Base-by-base conservation (phyloP, 1,140 invertebrate genomes). In the Zophobas morio region DNA sequence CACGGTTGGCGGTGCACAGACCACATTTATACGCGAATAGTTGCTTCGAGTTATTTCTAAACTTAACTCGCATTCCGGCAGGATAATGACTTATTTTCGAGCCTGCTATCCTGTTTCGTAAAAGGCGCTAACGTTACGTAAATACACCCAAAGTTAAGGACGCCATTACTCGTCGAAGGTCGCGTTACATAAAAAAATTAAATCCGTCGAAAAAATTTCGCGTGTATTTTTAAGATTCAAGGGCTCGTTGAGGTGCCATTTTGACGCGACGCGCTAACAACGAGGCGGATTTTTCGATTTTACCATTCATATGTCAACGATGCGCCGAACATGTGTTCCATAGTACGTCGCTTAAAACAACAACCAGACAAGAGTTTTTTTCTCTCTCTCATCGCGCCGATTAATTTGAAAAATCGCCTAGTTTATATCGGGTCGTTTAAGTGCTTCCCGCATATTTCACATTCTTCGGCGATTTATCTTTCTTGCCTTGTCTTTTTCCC, bases 1-100 rank as follows among this genome's bases (percentile, higher is more conserved):
- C 60, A 66, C 60, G 39, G 57, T 40, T 63, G 36, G 57, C 3
- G 6, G 49, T 63, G 36, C 57, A 63, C 54, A 57, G 32, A 33
- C 57, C 37, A 46, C 60, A 47, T 66, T 66, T 66, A 32, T 66
- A 66, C 37, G 20, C 39, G 54, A 57, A 71, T 71, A 71, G 70
- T 71, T 39, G 63, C 42, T 57, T 33, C 0, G 33, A 4, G 60
- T 66, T 66, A 46, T 74, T 54, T 72, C 71, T 74, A 74, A 74
- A 74, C 71, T 74, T 74, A 74, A 74, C 71, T 74, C 51, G 51
- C 71, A 74, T 74, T 74, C 71, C 71, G 39, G 35, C 39, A 74
- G 71, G 71, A 74, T 74, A 74, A 56, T 74, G 71, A 57, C 71
- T 74, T 74, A 57, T 73, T 73, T 73, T 53, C 20, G 42, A 63